A percentile compares a stretch with the other conserved stretches of the same genome.
Conservation (phyloP, 2,888 invertebrate species). For the Cerastoderma edule region DNA sequence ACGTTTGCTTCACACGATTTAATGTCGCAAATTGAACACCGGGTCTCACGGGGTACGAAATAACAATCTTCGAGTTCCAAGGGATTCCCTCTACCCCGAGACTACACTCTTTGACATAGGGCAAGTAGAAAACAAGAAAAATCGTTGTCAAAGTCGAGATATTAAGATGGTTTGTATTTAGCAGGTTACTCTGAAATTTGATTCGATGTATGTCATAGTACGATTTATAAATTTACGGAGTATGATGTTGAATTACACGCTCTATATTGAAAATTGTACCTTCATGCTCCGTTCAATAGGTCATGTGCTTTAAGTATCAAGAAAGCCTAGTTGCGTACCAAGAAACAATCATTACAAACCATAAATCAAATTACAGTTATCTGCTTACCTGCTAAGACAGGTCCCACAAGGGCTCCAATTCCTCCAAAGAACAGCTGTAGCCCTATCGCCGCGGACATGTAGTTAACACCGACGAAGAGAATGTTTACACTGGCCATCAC, state of each 20-base stretch:
- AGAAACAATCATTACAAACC: neutral
- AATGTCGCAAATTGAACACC: too few relatives aligned
- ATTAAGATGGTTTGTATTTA: neutral
- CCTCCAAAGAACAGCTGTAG: slow-evolving; percentile 51
- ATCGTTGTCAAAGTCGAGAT: neutral
- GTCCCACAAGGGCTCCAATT: slow-evolving; percentile 44
- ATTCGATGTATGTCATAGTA: neutral
- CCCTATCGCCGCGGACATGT: slow-evolving; percentile 50
- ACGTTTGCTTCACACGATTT: too few relatives aligned
- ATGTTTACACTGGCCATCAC: slow-evolving; percentile 37
- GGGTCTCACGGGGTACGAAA: too few relatives aligned
- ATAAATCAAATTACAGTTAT: neutral
- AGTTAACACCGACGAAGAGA: slow-evolving; percentile 39
- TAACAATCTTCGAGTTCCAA: too few relatives aligned
- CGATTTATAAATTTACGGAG: too few relatives aligned
- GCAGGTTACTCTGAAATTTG: neutral
- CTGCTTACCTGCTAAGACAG: slow-evolving; percentile 49
- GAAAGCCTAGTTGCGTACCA: neutral
- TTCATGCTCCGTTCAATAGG: neutral
- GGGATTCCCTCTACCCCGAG: too few relatives aligned
- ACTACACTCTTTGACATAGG: too few relatives aligned
- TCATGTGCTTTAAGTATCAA: too few relatives aligned
- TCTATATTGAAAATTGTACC: neutral
- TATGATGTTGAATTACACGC: too few relatives aligned
- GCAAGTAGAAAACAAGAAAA: too few relatives aligned